These are phyloP conservation scores for Dilophus febrilis DNA, from an alignment of 2,888 invertebrate species.

Conservation along the genomic window DNA sequence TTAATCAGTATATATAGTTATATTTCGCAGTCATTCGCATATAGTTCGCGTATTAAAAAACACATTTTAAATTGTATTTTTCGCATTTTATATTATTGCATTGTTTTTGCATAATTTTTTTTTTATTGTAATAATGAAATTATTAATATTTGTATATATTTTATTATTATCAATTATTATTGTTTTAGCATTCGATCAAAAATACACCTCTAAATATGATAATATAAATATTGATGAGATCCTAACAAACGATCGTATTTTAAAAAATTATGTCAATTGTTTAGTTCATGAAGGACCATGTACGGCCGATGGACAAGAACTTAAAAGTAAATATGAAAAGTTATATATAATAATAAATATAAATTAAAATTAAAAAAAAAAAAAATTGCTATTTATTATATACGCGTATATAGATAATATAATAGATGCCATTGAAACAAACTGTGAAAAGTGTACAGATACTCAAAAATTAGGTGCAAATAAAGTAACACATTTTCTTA, in stretches of 20 bases:
- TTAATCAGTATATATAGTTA: no score
- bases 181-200: background rate
- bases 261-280: slow-evolving; percentile 47
- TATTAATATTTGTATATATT: no score
- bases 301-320: slow-evolving; percentile 48
- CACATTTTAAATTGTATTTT: no score
- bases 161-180: no score
- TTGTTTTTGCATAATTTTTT: no score
- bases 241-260: slow-evolving; percentile 43
- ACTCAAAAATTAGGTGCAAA: slow-evolving; percentile 46
- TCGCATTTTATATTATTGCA: no score
- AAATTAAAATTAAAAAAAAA: background rate
- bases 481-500: slow-evolving; percentile 38
- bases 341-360: no score
- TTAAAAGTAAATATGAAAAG: slow-evolving; percentile 52
- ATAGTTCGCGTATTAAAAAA: no score
- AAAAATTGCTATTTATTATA: slow-evolving; percentile 4
- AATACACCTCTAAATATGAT: slow-evolving; percentile 49
- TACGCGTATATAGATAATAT: no score
- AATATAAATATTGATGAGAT: slow-evolving; percentile 50
- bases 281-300: slow-evolving; percentile 44
- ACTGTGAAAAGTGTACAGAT: slow-evolving; percentile 48
- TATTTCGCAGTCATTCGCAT: no score
- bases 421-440: slow-evolving; percentile 50
- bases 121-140: no score